phyloP scores from a whole-genome alignment of 2,888 invertebrate genomes.

The Platynereis dumerilii region DNA sequence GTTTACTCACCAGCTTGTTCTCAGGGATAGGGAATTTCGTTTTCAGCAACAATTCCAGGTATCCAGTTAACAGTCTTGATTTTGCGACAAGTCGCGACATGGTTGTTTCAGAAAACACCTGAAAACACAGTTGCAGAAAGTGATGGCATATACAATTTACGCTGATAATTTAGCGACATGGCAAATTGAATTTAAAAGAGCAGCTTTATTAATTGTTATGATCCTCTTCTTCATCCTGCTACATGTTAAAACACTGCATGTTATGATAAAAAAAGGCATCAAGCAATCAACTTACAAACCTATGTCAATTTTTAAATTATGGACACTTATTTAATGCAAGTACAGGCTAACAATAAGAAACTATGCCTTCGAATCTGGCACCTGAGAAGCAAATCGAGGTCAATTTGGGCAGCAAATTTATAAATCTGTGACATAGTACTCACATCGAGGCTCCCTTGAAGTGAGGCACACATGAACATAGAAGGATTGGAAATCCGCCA shows the following conservation, averaged over 20 bases:
- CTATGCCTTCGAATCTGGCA: no score
- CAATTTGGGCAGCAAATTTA: no score
- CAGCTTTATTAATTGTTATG: no score
- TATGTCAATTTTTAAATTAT: neutral
- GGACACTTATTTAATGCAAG: neutral
- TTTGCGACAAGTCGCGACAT: slow-evolving; percentile 64
- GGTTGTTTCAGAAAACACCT: slow-evolving; percentile 66
- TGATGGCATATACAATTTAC: neutral
- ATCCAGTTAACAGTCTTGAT: slow-evolving; percentile 67
- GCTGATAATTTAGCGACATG: neutral
- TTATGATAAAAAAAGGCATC: no score
- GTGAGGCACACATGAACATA: slow-evolving; percentile 64
- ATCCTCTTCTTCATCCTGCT: no score
- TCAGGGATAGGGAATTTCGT: slow-evolving; percentile 42
- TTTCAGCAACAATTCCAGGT: slow-evolving; percentile 65
- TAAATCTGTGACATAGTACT: slow-evolving; percentile 20
- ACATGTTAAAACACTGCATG: no score
- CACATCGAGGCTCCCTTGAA: slow-evolving; percentile 65
- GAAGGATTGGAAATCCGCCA: slow-evolving; percentile 68
- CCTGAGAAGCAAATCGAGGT: no score
- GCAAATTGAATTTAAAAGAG: neutral
- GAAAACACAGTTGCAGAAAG: slow-evolving; percentile 1
- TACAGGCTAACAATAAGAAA: neutral
- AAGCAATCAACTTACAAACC: no score
- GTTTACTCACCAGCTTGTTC: neutral